Percentiles rank a stretch among this genome's conserved stretches.
Conservation (phyloP, 2,113 vertebrate genomes). For the Myotis brandtii region DNA sequence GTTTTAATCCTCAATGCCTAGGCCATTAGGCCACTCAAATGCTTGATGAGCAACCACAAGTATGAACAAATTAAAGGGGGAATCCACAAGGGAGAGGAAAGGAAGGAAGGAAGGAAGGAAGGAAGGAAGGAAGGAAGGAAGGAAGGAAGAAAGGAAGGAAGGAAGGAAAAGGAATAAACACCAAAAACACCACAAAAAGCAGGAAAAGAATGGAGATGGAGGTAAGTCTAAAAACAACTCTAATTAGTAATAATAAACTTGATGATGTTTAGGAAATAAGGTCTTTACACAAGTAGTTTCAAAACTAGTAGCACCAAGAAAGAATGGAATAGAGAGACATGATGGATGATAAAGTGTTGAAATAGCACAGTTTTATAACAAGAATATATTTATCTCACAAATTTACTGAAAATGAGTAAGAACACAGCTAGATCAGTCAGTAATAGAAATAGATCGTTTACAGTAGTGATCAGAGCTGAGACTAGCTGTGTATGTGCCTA, state of each 20-base stretch:
- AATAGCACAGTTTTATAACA: not conserved
- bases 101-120: not conserved
- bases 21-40: not conserved
- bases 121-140: too few relatives aligned
- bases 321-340: not conserved
- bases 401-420: conserved; percentile 48
- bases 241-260: not conserved
- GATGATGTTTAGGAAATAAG: not conserved
- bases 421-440: conserved; percentile 39
- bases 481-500: not conserved
- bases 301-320: conserved; percentile 6
- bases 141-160: too few relatives aligned
- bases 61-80: not conserved
- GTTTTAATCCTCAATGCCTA: not conserved
- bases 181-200: not conserved
- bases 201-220: not conserved
- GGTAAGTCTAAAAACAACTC: not conserved
- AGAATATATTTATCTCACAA: conserved; percentile 22
- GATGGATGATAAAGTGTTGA: not conserved
- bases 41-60: not conserved
- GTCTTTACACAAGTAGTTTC: not conserved
- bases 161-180: not conserved
- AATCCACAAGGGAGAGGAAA: not conserved
- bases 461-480: not conserved
- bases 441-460: conserved; percentile 27